Evolutionary conservation across 2,797 vertebrate species (phyloP).

Genomic region (Enteromius anoplus): DNA sequence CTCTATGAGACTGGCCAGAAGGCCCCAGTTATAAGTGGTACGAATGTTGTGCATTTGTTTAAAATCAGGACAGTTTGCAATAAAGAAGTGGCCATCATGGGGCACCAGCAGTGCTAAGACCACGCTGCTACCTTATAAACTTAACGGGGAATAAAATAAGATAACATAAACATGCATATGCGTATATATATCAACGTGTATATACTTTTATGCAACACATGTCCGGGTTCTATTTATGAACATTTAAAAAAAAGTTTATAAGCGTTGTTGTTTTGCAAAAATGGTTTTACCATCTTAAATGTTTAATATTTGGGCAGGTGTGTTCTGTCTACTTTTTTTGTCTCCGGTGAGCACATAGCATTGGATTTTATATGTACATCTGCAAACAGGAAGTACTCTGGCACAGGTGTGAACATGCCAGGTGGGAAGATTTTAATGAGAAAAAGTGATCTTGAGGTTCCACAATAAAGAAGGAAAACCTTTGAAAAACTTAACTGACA

Average conservation of each 20-base stretch:
- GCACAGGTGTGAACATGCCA: constrained; percentile 86
- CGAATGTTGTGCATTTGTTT: constrained; percentile 99
- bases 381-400: constrained; percentile 87
- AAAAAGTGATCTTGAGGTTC: constrained; percentile 82
- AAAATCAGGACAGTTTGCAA: constrained; percentile 99
- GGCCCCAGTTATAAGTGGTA: constrained; percentile 99
- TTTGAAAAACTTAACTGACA: constrained; percentile 83
- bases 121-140: constrained; percentile 95
- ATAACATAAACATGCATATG: constrained; percentile 73
- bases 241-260: constrained; percentile 90
- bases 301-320: constrained; percentile 94
- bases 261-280: constrained; percentile 84
- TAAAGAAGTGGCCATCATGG: constrained; percentile 84
- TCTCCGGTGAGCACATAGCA: constrained; percentile 92
- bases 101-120: constrained; percentile 98
- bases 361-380: constrained; percentile 94
- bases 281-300: constrained; percentile 96
- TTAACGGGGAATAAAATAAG: constrained; percentile 71
- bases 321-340: constrained; percentile 85
- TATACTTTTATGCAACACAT: constrained; percentile 78
- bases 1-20: constrained; percentile 98
- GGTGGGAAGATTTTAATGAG: constrained; percentile 87
- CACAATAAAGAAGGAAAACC: constrained; percentile 58
- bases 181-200: constrained; percentile 74
- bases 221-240: constrained; percentile 95